A percentile compares a stretch with the other conserved stretches of the same genome.
These are phyloP conservation scores for Albula goreensis DNA, from an alignment of 2,113 vertebrate genomes.

Conservation along the genomic window DNA sequence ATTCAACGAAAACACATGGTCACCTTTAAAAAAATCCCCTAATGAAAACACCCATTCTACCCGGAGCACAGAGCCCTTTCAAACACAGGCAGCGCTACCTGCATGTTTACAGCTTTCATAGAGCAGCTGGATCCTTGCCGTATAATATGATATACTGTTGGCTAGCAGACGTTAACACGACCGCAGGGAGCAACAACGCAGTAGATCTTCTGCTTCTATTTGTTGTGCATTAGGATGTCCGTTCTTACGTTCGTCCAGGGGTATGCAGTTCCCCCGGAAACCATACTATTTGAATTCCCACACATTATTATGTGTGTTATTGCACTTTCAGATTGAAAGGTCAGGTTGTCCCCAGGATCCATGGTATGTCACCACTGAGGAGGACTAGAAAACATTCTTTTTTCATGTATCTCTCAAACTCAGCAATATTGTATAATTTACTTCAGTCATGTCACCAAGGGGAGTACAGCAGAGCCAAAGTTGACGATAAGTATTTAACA, in stretches of 20 bases:
- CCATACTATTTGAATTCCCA: background rate
- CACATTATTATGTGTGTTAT: background rate
- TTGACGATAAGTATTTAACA: too few relatives aligned
- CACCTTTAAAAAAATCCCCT: background rate
- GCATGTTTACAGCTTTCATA: conserved; percentile 40
- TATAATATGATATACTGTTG: conserved; percentile 37
- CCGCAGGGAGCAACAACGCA: conserved; percentile 16
- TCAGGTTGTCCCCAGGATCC: background rate
- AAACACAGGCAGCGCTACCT: background rate
- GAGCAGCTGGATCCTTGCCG: conserved; percentile 41
- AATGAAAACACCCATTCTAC: background rate
- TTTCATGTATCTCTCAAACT: background rate
- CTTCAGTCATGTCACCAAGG: background rate
- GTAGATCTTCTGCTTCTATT: conserved; percentile 12
- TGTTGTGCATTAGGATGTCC: background rate
- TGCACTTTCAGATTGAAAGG: background rate
- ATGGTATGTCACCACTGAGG: background rate
- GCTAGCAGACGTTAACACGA: conserved; percentile 35
- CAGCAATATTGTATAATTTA: background rate
- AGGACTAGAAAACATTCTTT: too few relatives aligned
- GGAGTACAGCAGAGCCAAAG: background rate
- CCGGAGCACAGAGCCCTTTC: background rate
- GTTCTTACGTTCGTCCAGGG: background rate
- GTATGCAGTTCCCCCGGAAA: background rate
- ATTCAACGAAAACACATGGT: conserved; percentile 7